Base-by-base conservation (phyloP, 2,888 invertebrate genomes). In the Andrena praecox region DNA sequence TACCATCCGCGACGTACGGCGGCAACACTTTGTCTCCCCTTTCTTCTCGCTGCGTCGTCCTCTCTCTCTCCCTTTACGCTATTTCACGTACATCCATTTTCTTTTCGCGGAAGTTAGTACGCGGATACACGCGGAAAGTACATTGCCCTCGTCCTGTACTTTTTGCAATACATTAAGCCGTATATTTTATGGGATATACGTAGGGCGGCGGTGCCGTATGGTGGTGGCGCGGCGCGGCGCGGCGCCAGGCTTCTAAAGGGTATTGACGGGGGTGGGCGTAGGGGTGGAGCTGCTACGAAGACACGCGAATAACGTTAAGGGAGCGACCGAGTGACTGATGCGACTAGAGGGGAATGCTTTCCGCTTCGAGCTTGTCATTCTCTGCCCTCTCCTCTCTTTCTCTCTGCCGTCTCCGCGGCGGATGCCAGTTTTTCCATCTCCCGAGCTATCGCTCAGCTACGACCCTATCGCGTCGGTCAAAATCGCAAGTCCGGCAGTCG, bases 141-240 rank as follows among this genome's bases (percentile, higher is more conserved):
- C 82, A 75, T 80, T 78, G 87, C 68, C 84, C 75, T 80, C 73
- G 84, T 68, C 84, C 87, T 84, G 84, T 82, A 77, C 89, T 89
- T 89, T 90, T 91, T 87, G 90, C 88, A 84, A 90, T 89, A 90
- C 90, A 91, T 91, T 90, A 90, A 86, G 85, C 82, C 83, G 84
- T 87, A 90, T 88, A 91, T 91, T 91, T 91, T 89, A 91, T 87
- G 89, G 87, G 85, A 87, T 82, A 86, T 81, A 84, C 72, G 84
- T 78, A 71, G 50, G 42, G 64, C 48, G 64, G 63, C 69, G 73
- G 81, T 24, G 69, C 50, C 63, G 73, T 70, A 77, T 24, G 59
- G 76, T 60, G 73, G 69, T 63, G 74, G 56, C 73, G 59, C 42
- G 42, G 42, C 73, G 56, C 29, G 29, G 29, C 42, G 2, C 42